Evolutionary conservation across 2,113 vertebrate species (phyloP).

Genomic region (Ovis canadensis): DNA sequence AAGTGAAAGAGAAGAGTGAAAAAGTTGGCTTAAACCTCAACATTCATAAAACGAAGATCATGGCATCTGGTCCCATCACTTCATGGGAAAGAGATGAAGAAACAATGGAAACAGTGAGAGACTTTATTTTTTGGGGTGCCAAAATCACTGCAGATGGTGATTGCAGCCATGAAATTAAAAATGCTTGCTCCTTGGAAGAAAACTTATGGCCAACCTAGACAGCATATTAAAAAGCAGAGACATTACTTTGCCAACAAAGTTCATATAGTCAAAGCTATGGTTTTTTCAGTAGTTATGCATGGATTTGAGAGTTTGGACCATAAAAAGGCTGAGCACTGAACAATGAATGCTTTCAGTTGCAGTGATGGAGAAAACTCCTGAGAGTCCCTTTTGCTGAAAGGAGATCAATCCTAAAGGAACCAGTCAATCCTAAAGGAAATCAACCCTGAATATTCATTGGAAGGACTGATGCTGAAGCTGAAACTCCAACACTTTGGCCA

Average conservation of each 20-base stretch:
- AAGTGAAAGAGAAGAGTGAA: not conserved
- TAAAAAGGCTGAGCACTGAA: not conserved
- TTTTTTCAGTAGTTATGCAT: not conserved
- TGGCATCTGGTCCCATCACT: not conserved
- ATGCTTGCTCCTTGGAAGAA: not conserved
- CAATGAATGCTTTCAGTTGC: not conserved
- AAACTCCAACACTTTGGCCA: not conserved
- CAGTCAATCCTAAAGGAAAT: not conserved
- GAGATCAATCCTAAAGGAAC: not conserved
- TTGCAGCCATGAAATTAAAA: not conserved
- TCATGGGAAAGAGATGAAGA: not conserved
- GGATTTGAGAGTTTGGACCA: not conserved
- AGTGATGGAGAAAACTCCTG: not conserved
- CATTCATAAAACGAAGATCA: not conserved
- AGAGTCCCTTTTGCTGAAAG: not conserved
- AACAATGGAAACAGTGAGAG: not conserved
- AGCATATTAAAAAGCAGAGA: not conserved
- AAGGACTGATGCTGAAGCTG: not conserved
- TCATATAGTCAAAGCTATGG: not conserved
- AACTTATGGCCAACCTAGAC: not conserved
- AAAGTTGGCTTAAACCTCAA: not conserved
- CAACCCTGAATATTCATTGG: not conserved
- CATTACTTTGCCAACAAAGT: not conserved
- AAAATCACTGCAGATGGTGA: not conserved
- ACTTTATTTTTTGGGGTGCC: not conserved